Evolutionary conservation across 2,888 invertebrate genomes (phyloP), one percentile per base, ranked within the genome.

Genomic region (Dendrolimus houi): DNA sequence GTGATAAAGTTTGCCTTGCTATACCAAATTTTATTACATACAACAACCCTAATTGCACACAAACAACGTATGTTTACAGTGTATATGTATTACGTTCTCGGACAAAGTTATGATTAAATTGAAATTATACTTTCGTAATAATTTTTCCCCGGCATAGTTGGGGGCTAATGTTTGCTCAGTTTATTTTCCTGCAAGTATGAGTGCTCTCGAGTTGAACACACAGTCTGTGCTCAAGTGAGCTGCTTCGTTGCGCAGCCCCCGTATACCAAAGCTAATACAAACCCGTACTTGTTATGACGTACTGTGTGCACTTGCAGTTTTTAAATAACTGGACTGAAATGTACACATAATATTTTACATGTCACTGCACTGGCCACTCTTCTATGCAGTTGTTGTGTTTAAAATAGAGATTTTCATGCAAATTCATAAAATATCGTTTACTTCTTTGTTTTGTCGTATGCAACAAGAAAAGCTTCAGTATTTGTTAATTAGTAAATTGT

Each of bases 111-210:
- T 12, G 12, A 47, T 47, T 47, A 47, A 47, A 78, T 75, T 66
- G 73, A 75, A 77, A 74, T 71, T 72, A 75, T 77, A 64, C 72
- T 70, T 72, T 78, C 66, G 71, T 75, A 79, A 81, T 80, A 80
- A 75, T 82, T 82, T 77, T 75, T 76, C 74, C 72, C 66, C 67
- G 70, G 71, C 73, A 68, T 64, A 74, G 75, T 75, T 77, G 69
- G 72, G 70, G 71, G 75, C 70, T 75, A 74, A 77, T 85, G 80
- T 86, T 87, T 86, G 79, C 76, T 79, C 83, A 82, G 82, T 83
- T 85, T 85, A 84, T 85, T 85, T 86, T 85, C 78, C 83, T 73
- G 72, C 70, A 67, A 76, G 77, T 74, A 69, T 69, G 74, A 83
- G 82, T 65, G 80, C 81, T 72, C 82, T 86, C 74, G 72, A 81